Base-by-base conservation (phyloP, 2,888 invertebrate species). In the Pammene fasciana region DNA sequence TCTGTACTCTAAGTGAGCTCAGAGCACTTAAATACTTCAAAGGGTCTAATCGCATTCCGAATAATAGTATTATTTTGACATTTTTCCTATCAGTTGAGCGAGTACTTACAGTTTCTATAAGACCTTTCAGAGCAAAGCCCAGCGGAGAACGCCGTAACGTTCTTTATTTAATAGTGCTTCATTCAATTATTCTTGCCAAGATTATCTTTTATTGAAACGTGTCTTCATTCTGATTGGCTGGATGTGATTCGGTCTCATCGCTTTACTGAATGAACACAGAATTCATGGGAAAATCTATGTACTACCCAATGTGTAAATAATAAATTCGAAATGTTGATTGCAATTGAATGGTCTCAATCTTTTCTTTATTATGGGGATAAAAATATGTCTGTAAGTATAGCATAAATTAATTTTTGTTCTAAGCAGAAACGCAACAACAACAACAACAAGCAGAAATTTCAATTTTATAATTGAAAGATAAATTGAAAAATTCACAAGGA, bases 11-110 rank as follows among this genome's bases (percentile, higher is more conserved):
- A 9, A 46, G 46, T 43, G 26, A 57, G 41, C 50, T 11, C 36
- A 14, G 48, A 48, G 57, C 50, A 45, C 45, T 59, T 66, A 50
- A 48, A 26, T 26, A 50, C 41, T 14, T 65, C 57, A 65, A 65
- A 65, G 65, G 65, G 57, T 48, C 14, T 55, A 55, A 55, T 26
- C 57, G 50, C 1, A 61, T 66, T 57, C 50, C 18, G 36, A 56
- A 48, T 57, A 52, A 59, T 66, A 66, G 13, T 41, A 34, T 67
- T 59, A 52, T 26, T 52, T 16, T 59, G 59, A 50, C 11, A 59
- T 66, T 66, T 67, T 59, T 59, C n/a, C 48, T 66, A 45, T 59
- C 45, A 52, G 48, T 43, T 26, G 26, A 26, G 26, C 26, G 4
- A 26, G 26, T 26, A 26, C 26, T 26, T 26, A 45, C 16, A 43